Evolutionary conservation across 1,140 invertebrate genomes (phyloP).

Genomic region (Temnothorax nylanderi): DNA sequence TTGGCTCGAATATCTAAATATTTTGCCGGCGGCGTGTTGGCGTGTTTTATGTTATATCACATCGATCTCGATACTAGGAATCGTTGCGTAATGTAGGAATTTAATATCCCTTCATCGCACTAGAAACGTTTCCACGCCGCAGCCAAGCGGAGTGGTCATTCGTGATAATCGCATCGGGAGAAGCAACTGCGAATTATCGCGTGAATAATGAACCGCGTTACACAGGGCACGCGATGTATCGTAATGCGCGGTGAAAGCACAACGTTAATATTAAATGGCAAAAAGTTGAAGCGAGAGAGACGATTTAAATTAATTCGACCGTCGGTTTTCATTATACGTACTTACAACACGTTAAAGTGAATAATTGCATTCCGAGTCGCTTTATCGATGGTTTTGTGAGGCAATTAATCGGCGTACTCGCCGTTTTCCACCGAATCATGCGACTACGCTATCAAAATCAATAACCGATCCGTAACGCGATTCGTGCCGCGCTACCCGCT

Average conservation of each 20-base stretch:
- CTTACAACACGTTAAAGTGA: slow-evolving; percentile 58
- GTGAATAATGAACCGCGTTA: slow-evolving; percentile 3
- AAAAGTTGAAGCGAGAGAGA: slow-evolving; percentile 8
- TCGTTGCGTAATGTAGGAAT: background rate
- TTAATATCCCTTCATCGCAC: no score
- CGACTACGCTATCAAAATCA: slow-evolving; percentile 40
- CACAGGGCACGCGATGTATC: slow-evolving; percentile 1
- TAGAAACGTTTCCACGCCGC: background rate
- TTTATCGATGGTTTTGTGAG: slow-evolving; percentile 49
- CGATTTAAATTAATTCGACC: slow-evolving; percentile 41
- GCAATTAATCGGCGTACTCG: slow-evolving; percentile 44
- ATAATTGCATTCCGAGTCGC: slow-evolving; percentile 50
- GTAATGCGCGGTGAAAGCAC: slow-evolving; percentile 22
- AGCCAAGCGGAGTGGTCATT: background rate
- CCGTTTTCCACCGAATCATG: slow-evolving; percentile 34
- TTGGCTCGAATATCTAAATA: background rate
- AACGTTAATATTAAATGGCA: slow-evolving; percentile 42
- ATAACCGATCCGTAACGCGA: slow-evolving; percentile 60
- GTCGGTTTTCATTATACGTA: slow-evolving; percentile 36
- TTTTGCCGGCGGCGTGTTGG: background rate
- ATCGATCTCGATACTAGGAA: background rate
- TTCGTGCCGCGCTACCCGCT: background rate
- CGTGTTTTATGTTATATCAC: background rate
- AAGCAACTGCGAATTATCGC: slow-evolving; percentile 26
- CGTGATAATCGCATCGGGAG: background rate